phyloP scores from a whole-genome alignment of 2,113 vertebrate species.

The Misgurnus anguillicaudatus region DNA sequence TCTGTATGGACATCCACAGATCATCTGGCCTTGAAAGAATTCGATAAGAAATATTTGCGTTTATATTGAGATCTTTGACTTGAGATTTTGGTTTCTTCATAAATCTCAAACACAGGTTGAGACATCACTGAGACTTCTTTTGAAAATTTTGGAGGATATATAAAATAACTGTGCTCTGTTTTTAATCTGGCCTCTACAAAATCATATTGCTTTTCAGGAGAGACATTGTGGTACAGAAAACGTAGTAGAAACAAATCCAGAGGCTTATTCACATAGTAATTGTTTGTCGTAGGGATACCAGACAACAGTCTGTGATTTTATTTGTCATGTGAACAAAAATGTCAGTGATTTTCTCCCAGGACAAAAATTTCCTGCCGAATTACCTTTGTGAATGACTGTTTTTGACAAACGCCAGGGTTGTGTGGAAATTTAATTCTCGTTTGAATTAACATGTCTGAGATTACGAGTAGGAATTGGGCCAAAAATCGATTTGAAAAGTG shows the following conservation, averaged over 20 bases:
- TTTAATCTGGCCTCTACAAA: too few relatives aligned
- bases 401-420: constrained; percentile 2
- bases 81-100: too few relatives aligned
- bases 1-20: too few relatives aligned
- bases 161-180: too few relatives aligned
- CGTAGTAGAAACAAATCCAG: neutral
- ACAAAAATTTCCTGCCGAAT: neutral
- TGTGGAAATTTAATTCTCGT: constrained; percentile 12
- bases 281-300: neutral
- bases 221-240: neutral
- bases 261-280: neutral
- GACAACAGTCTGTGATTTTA: neutral
- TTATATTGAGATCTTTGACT: too few relatives aligned
- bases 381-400: neutral
- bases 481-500: neutral
- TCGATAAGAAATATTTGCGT: too few relatives aligned
- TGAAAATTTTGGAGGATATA: too few relatives aligned
- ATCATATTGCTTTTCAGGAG: too few relatives aligned
- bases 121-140: too few relatives aligned
- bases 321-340: neutral
- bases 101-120: too few relatives aligned
- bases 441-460: constrained; percentile 11
- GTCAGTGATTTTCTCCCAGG: constrained; percentile 22
- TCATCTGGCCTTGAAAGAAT: too few relatives aligned
- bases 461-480: neutral